Percentiles rank a stretch among this genome's conserved stretches.
Evolutionary conservation across 2,797 vertebrate genomes (phyloP).

Genomic region (Potorous gilbertii): DNA sequence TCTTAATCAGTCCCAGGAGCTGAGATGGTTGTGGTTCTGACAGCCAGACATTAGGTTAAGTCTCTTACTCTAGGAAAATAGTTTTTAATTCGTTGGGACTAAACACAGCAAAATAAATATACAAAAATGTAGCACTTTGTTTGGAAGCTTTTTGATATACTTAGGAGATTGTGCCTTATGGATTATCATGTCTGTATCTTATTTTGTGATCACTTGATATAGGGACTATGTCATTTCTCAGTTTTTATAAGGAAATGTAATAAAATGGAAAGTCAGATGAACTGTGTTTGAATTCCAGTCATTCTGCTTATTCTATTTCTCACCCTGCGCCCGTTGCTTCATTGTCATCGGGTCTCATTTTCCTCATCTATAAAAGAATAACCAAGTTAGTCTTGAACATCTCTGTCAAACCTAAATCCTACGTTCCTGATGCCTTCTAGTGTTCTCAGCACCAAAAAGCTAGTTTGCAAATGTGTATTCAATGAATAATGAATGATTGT

Average conservation of each 20-base stretch:
- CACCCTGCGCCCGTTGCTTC: not conserved
- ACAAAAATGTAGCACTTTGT: not conserved
- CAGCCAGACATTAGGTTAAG: slow-evolving; percentile 39
- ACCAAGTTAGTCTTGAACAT: not conserved
- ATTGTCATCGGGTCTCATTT: not conserved
- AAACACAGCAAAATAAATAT: not conserved
- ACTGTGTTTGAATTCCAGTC: not conserved
- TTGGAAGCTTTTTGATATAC: not conserved
- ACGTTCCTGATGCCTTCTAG: not conserved
- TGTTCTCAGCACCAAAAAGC: not conserved
- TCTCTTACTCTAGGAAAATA: slow-evolving; percentile 41
- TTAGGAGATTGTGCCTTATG: not conserved
- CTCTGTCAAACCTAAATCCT: not conserved
- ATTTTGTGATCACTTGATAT: not conserved
- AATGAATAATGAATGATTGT: not conserved
- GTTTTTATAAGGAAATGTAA: not conserved
- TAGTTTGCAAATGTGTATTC: not conserved
- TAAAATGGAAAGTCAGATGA: not conserved
- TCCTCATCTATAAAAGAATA: not conserved
- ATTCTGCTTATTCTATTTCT: not conserved
- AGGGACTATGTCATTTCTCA: not conserved
- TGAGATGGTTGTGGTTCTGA: slow-evolving; percentile 45
- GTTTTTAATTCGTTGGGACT: slow-evolving; percentile 15
- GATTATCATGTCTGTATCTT: not conserved
- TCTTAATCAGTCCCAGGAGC: slow-evolving; percentile 63